Evolutionary conservation across 2,797 vertebrate genomes (phyloP).

Genomic region (Leucoraja ocellata): DNA sequence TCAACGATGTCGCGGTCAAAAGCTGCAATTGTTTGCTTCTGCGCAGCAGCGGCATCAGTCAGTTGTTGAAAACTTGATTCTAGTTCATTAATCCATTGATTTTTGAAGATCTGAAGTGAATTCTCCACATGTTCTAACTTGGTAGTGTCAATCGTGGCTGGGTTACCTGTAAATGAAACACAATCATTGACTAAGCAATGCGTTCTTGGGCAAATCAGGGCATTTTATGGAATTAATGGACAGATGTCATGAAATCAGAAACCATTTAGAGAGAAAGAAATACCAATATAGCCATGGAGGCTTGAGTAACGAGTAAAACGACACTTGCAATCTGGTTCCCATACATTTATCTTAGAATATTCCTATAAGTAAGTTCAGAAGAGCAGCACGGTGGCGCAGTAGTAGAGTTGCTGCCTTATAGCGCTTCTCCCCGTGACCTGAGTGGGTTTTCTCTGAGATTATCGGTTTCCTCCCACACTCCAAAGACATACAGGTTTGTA

Average conservation of each 20-base stretch:
- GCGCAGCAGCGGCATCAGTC: constrained; percentile 55
- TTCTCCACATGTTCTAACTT: constrained; percentile 61
- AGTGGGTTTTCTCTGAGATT: too few species aligned
- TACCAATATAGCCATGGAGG: not conserved
- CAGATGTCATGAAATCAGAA: not conserved
- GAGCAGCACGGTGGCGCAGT: too few species aligned
- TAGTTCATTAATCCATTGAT: constrained; percentile 56
- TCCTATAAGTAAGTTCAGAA: too few species aligned
- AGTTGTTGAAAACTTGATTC: constrained; percentile 59
- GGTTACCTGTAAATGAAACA: not conserved
- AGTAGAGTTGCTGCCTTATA: too few species aligned
- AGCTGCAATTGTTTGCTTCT: constrained; percentile 50
- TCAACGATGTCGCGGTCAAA: constrained; percentile 66
- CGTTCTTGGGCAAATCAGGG: not conserved
- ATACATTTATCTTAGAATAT: not conserved
- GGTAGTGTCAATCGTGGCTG: not conserved
- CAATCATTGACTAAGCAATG: not conserved
- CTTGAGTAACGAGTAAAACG: not conserved
- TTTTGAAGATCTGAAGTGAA: constrained; percentile 57
- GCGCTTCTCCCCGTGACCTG: too few species aligned
- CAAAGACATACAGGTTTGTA: too few species aligned
- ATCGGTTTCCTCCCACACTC: too few species aligned
- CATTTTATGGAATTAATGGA: too few species aligned
- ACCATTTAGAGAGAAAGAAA: not conserved
- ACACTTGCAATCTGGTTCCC: not conserved